Percentiles rank a stretch among this genome's conserved stretches.
phyloP scores from a whole-genome alignment of 2,888 invertebrate genomes.

The Sinhomidia bicolor region DNA sequence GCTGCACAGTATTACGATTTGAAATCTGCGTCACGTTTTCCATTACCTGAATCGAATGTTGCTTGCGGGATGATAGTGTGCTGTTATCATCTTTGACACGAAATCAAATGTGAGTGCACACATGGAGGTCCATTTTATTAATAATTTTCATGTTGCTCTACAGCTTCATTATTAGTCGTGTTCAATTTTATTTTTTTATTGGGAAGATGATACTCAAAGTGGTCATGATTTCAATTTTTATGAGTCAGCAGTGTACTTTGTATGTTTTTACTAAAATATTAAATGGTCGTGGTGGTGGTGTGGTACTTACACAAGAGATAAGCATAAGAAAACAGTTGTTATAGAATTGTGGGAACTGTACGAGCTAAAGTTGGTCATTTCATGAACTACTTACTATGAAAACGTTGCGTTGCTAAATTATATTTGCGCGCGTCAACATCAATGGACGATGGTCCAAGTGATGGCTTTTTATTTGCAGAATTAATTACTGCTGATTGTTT shows the following conservation, averaged over 20 bases:
- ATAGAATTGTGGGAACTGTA: background rate
- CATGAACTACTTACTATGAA: background rate
- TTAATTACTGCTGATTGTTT: too few relatives aligned
- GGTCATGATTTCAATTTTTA: conserved; percentile 69
- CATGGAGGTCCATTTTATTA: conserved; percentile 68
- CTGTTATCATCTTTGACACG: conserved; percentile 58
- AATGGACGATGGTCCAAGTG: too few relatives aligned
- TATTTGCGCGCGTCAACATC: too few relatives aligned
- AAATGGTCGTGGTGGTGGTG: background rate
- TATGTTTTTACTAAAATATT: background rate
- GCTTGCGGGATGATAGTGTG: conserved; percentile 40
- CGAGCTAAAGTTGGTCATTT: conserved; percentile 1
- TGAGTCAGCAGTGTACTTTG: background rate
- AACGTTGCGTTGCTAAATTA: background rate
- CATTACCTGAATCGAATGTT: conserved; percentile 58
- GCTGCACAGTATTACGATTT: background rate
- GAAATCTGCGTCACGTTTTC: conserved; percentile 65
- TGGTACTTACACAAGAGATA: background rate
- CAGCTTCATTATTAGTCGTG: conserved; percentile 63
- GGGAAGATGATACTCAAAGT: conserved; percentile 55
- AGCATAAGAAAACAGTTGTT: background rate
- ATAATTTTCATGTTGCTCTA: conserved; percentile 55
- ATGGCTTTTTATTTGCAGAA: too few relatives aligned
- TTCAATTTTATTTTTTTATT: conserved; percentile 60
- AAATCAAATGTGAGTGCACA: conserved; percentile 55